Evolutionary conservation across 2,797 vertebrate genomes (phyloP).

Genomic region (Basileuterus tristriatus): DNA sequence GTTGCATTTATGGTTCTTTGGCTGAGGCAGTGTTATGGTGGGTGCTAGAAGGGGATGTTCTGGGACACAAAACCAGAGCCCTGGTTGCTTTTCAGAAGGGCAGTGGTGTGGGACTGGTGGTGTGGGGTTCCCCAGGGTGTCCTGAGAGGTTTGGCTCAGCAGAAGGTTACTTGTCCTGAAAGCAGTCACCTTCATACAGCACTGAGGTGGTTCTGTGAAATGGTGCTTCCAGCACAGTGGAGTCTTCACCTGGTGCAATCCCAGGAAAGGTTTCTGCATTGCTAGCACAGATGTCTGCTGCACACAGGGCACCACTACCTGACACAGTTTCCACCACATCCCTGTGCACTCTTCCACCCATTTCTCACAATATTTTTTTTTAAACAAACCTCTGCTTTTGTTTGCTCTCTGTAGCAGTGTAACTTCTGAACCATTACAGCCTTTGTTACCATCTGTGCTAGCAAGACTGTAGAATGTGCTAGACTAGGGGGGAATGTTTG

Average conservation of each 20-base stretch:
- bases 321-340: neutral
- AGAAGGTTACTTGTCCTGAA: neutral
- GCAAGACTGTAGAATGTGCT: conserved; percentile 67
- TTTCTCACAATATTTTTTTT: conserved; percentile 1
- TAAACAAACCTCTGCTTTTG: conserved; percentile 41
- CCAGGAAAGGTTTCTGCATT: neutral
- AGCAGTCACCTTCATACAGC: neutral
- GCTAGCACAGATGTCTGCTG: conserved; percentile 17
- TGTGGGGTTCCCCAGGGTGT: neutral
- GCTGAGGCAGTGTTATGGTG: neutral
- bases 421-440: conserved; percentile 42
- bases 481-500: conserved; percentile 67
- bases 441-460: conserved; percentile 64
- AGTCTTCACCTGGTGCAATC: neutral
- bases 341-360: neutral
- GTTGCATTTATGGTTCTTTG: neutral
- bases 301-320: neutral
- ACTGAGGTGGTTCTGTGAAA: neutral
- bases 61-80: neutral
- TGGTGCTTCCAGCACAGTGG: neutral
- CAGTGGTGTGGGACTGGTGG: neutral
- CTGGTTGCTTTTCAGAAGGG: neutral
- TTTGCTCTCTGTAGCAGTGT: conserved; percentile 54
- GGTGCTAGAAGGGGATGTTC: neutral
- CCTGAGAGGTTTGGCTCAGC: neutral